Base-by-base conservation (phyloP, 2,797 vertebrate genomes). In the Sarcoramphus papa region DNA sequence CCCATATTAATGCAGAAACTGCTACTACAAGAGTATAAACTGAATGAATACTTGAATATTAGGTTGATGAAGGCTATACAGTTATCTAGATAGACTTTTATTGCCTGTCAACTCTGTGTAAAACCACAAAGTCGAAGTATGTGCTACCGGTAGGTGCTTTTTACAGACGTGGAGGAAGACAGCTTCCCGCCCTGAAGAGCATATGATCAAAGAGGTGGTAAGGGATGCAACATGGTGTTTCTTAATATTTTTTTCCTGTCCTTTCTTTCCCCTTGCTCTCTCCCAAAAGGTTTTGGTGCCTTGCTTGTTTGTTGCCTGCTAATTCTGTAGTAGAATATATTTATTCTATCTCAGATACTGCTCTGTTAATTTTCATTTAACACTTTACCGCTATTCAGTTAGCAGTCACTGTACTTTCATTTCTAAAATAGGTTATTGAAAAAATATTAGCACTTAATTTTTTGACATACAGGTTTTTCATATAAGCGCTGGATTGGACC, bases 201-300 rank as follows among this genome's bases (percentile, higher is more conserved):
- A 7, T 74, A 90, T 90, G 92, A 88, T 92, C 84, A 92, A 94
- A 95, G 85, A 89, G 93, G 94, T 92, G 93, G 94, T 97, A 97
- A 96, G 95, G 95, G 92, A 80, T 92, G 51, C 87, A 93, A 75
- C 47, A n/a, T 68, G 47, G 69, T 91, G 91, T 62, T 95, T 89
- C 40, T 92, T 43, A 57, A 41, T 68, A 19, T 22, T 27, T 80
- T 92, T 90, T 63, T 25, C 45, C 65, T 95, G 7, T 91, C 28
- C 57, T 92, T 92, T 85, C 85, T 82, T 92, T 76, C 11, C 23
- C 9, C 48, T 92, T 76, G 28, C 43, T 60, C 41, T 91, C 37
- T 94, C 45, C n/a, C n/a, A 41, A 57, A 85, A 88, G 68, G 37
- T 69, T 95, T 83, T 90, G 75, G 91, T 95, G 85, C 48, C 62